Evolutionary conservation across 2,797 vertebrate species (phyloP).

Genomic region (Trichosurus vulpecula): DNA sequence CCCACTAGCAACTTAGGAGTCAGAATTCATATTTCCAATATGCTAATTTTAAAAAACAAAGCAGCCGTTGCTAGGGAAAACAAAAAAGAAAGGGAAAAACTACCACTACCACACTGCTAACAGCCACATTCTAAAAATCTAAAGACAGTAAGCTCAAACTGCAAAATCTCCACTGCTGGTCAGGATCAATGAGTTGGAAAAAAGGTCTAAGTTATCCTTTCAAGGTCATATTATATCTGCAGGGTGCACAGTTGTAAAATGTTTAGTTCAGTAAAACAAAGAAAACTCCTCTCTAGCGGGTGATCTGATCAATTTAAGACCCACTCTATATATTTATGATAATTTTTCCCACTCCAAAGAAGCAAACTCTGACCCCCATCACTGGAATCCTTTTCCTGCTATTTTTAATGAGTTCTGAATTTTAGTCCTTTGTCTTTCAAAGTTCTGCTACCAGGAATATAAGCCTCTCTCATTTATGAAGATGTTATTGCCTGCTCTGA

Average conservation of each 20-base stretch:
- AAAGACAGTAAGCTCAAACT: slow-evolving; percentile 1
- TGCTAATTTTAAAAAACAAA: not conserved
- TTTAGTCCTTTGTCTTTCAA: not conserved
- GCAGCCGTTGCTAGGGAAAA: not conserved
- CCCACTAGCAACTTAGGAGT: not conserved
- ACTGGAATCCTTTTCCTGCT: not conserved
- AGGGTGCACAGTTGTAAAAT: not conserved
- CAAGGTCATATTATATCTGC: not conserved
- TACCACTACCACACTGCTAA: not conserved
- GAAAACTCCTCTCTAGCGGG: not conserved
- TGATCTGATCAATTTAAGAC: not conserved
- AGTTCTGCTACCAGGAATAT: not conserved
- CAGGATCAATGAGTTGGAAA: not conserved
- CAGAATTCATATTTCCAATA: not conserved
- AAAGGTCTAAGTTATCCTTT: not conserved
- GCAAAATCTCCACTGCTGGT: slow-evolving; percentile 14
- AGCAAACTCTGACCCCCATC: not conserved
- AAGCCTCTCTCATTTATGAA: not conserved
- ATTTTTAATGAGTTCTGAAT: not conserved
- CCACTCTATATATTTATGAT: accelerated
- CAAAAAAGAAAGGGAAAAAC: not conserved
- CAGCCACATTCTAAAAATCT: not conserved
- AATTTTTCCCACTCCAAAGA: not conserved
- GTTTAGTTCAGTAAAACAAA: not conserved
- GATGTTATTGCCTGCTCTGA: not conserved